phyloP scores from a whole-genome alignment of 1,140 invertebrate species.

The Drosophila rhopaloa region DNA sequence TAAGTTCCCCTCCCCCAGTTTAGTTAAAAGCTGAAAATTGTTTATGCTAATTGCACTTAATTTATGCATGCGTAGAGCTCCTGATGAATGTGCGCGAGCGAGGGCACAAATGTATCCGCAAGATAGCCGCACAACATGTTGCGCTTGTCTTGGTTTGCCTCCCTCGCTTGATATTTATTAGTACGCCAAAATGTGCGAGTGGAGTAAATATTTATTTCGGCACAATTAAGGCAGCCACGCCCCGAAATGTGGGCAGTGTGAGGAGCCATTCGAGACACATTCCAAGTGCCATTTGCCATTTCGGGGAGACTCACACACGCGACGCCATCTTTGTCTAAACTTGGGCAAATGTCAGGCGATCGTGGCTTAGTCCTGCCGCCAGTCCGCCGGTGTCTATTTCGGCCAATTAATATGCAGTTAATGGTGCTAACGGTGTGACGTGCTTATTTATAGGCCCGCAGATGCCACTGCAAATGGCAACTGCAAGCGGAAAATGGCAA shows the following conservation, averaged over 20 bases:
- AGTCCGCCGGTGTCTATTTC: constrained; percentile 67
- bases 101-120: constrained; percentile 39
- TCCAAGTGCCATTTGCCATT: constrained; percentile 15
- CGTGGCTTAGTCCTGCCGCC: constrained; percentile 19
- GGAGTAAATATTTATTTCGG: constrained; percentile 28
- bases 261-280: not conserved
- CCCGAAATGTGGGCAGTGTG: constrained; percentile 11
- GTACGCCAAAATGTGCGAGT: constrained; percentile 18
- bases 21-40: constrained; percentile 78
- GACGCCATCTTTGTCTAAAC: constrained; percentile 46
- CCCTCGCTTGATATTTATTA: constrained; percentile 62
- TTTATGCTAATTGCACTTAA: constrained; percentile 83
- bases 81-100: constrained; percentile 24
- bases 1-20: constrained; percentile 9
- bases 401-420: constrained; percentile 82
- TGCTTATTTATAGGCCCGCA: constrained; percentile 73
- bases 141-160: constrained; percentile 15
- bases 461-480: constrained; percentile 67
- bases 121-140: constrained; percentile 46
- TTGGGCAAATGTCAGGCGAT: constrained; percentile 62
- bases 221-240: constrained; percentile 10
- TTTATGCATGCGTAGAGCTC: constrained; percentile 69
- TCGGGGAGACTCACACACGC: constrained; percentile 1
- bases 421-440: constrained; percentile 77
- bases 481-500: constrained; percentile 27